Evolutionary conservation across 92 coral and sea anemone species (phyloP).

Genomic region (Phenganax stokvisi): DNA sequence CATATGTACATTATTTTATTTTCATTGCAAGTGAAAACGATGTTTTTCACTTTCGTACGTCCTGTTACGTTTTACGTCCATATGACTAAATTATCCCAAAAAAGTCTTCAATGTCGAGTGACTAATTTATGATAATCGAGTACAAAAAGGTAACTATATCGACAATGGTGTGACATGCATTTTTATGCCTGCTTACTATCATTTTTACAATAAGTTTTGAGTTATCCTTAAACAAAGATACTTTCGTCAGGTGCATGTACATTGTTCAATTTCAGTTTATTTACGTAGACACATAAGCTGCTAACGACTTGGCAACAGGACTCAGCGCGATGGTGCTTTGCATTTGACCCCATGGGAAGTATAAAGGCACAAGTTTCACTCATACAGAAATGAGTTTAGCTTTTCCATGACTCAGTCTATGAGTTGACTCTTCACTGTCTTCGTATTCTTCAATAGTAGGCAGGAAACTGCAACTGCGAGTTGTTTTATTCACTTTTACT

Average conservation of each 20-base stretch:
- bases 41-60: background rate
- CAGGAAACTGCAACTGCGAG: slow-evolving; percentile 20
- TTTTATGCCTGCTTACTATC: background rate
- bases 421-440: slow-evolving; percentile 28
- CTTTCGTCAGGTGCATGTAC: background rate
- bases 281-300: background rate
- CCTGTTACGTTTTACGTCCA: no score
- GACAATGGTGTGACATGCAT: background rate
- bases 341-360: slow-evolving; percentile 7
- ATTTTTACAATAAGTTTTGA: background rate
- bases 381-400: slow-evolving; percentile 28
- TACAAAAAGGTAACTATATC: background rate
- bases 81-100: background rate
- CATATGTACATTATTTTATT: slow-evolving; percentile 9
- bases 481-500: slow-evolving; percentile 9
- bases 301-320: background rate
- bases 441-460: slow-evolving; percentile 41
- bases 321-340: background rate
- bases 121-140: background rate
- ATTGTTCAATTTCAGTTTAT: background rate
- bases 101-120: background rate
- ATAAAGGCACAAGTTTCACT: background rate
- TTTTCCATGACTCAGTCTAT: slow-evolving; percentile 24
- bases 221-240: background rate
- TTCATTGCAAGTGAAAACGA: background rate